These are phyloP conservation scores for Idaea aversata DNA, from an alignment of 2,888 invertebrate species.

Conservation along the genomic window DNA sequence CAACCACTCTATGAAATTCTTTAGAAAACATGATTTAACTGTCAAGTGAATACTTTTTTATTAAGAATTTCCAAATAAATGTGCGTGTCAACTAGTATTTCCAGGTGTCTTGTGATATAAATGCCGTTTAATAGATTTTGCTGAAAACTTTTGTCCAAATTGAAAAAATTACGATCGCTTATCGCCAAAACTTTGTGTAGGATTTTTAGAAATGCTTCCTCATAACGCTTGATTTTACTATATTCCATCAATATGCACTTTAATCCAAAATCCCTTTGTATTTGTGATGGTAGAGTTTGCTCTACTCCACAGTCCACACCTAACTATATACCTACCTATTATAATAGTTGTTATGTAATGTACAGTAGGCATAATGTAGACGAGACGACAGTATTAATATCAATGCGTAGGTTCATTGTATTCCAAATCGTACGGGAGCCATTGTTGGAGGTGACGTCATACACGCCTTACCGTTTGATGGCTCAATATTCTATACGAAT, in stretches of 20 bases:
- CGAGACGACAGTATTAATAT: not conserved
- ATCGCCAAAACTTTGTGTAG: no score
- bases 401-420: slow-evolving; percentile 21
- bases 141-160: no score
- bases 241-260: no score
- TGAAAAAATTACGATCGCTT: no score
- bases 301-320: not conserved
- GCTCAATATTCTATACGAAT: slow-evolving; percentile 14
- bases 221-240: no score
- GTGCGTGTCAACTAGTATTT: no score
- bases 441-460: slow-evolving; percentile 19
- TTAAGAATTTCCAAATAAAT: no score
- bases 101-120: no score
- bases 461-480: slow-evolving; percentile 13
- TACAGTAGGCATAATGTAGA: not conserved
- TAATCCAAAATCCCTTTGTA: no score
- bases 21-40: not conserved
- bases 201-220: no score
- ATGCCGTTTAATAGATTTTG: no score
- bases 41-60: not conserved
- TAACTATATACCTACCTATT: not conserved
- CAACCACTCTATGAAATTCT: not conserved
- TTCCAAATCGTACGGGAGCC: slow-evolving; percentile 27
- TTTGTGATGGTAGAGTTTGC: not conserved
- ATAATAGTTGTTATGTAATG: not conserved